Percentiles rank a stretch among this genome's conserved stretches.
These are phyloP conservation scores for Helicoverpa assulta DNA, from an alignment of 2,888 invertebrate genomes.

Conservation along the genomic window DNA sequence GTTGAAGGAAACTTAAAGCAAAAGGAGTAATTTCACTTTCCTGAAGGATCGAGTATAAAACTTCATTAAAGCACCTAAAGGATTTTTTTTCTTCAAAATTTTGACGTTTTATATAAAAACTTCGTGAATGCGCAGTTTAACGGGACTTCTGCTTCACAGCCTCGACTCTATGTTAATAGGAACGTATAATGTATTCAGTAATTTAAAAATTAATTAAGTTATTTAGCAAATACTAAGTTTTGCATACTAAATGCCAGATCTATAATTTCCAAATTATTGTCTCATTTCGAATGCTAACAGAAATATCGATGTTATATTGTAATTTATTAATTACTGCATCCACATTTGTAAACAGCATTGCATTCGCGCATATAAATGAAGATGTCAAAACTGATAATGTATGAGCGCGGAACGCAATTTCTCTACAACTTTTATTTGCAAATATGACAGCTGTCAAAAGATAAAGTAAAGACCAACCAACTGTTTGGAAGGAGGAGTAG, in stretches of 20 bases:
- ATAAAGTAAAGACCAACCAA: constrained; percentile 8
- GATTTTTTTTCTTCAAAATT: not conserved
- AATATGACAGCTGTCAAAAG: constrained; percentile 46
- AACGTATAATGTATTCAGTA: not conserved
- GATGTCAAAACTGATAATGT: constrained; percentile 7
- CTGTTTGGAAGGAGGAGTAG: constrained; percentile 15
- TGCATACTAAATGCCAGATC: constrained; percentile 9
- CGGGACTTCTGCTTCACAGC: not conserved
- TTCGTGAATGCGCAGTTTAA: not conserved
- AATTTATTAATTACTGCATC: not conserved
- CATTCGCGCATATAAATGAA: constrained; percentile 18
- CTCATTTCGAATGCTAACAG: constrained; percentile 8
- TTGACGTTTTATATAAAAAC: too few species aligned
- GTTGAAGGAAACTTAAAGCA: not conserved
- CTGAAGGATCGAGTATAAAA: not conserved
- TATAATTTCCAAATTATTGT: constrained; percentile 20
- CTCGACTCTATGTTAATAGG: not conserved
- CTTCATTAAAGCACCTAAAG: not conserved
- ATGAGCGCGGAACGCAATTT: not conserved
- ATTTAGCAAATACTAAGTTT: constrained; percentile 2
- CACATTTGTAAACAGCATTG: not conserved
- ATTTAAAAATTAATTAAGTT: not conserved
- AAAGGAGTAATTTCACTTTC: not conserved
- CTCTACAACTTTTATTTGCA: constrained; percentile 15
- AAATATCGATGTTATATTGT: not conserved